Base-by-base conservation (phyloP, 2,113 vertebrate genomes). In the Mesembrinibis cayennensis region DNA sequence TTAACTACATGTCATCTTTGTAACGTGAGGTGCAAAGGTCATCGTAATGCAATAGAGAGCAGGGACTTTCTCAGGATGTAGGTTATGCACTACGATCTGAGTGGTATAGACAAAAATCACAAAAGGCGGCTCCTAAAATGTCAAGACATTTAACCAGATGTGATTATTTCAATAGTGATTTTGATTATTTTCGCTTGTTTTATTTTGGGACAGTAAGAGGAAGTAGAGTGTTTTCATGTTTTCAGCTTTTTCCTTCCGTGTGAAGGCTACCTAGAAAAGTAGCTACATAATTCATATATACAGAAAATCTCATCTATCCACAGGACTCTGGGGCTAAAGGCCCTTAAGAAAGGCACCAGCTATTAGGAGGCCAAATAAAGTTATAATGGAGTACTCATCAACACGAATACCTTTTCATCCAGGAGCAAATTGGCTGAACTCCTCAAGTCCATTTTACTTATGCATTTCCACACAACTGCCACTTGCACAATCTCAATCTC, bases 41-140 rank as follows among this genome's bases (percentile, higher is more conserved):
- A 50, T 4, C 0, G 2, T 16, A 45, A 42, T 1, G 1, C 3
- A 71, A 36, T 1, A 50, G 29, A 65, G 45, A 38, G 27, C 36
- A 36, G 32, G 79, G 23, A 30, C 11, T 53, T 63, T 50, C 19
- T 78, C 10, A 17, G 27, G 49, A 53, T 9, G 23, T 8, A 45
- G 13, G 14, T 62, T 23, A 11, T 11, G 25, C 7, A 13, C 23
- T 59, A 13, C 0, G 0, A 27, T 45, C 73, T 79, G 25, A 38
- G 38, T 15, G 5, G 5, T 50, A 38, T 12, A 6, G 29, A 61
- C 7, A 70, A 34, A 61, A 78, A 25, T 50, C 3, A 30, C 13
- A 27, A 25, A 38, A 4, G 6, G 27, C 36, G 6, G 8, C 22
- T 47, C 55, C 38, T 45, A 47, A 42, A 78, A 74, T 17, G 22